Evolutionary conservation across 2,888 invertebrate genomes (phyloP), one percentile per base, ranked within the genome.

Genomic region (Eupithecia subfuscata): DNA sequence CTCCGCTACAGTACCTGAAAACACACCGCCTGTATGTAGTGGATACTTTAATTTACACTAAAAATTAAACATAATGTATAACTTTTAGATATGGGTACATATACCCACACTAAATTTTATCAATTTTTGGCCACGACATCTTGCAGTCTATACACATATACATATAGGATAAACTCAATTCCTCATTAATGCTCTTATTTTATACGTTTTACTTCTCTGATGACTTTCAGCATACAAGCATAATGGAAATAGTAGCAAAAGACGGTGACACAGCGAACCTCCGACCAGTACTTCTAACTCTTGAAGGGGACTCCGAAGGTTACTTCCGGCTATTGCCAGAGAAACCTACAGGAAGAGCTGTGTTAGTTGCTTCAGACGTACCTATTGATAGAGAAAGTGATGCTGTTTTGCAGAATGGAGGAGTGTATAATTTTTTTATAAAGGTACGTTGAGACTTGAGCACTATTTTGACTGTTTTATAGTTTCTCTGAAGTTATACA

Each of bases 211-310:
- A 3, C 0, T 56, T 60, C 6, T 60, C 6, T 25, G 25, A 12
- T 25, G 12, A 25, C 1, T 88, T 88, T 75, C 84, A 96, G 95
- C 96, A 96, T 48, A 96, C 96, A 3, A 95, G 96, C 69, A 96
- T 98, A 73, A 90, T 97, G 85, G 96, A 96, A 25, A 96, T 98
- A 0, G 92, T 96, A 81, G 98, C 97, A 0, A 95, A 96, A 77
- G 98, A 98, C 85, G 98, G 98, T 0, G 98, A 98, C 87, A 96
- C 96, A 7, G 98, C 97, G 0, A 96, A 96, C 82, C 96, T 97
- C 0, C 91, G 97, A 67, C 95, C 96, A 70, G 92, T 97, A 2
- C 85, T 96, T n/a, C 86, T 97, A 16, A 96, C 96, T 0, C 88
- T 97, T 18, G 97, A 97, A 87, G 96, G 96, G 63, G 97, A 97